Percentiles rank a stretch among this genome's conserved stretches.
Conservation (phyloP, 2,797 vertebrate species). For the Geotrypetes seraphini region DNA sequence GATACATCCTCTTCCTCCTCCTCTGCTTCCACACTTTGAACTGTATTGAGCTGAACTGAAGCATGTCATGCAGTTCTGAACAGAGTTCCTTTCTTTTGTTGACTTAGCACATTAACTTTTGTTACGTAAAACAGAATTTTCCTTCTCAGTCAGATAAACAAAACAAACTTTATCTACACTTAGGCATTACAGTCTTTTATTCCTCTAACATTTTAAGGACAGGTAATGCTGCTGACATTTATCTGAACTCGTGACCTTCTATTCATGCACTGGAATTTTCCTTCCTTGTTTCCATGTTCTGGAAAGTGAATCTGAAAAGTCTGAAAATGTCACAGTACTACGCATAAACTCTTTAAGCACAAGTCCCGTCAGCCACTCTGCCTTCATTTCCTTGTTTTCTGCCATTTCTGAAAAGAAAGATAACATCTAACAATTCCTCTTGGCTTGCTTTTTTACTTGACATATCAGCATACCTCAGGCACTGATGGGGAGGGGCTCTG, state of each 20-base stretch:
- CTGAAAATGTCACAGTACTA: background rate
- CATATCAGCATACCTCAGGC: constrained; percentile 15
- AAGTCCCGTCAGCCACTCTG: background rate
- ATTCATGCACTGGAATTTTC: constrained; percentile 19
- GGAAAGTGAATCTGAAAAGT: constrained; percentile 16
- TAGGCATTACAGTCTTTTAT: too few species aligned
- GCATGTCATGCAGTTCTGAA: too few species aligned
- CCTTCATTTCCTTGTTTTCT: constrained; percentile 1
- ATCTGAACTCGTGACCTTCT: constrained; percentile 13
- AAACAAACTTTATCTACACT: too few species aligned
- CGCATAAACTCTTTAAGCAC: constrained; percentile 8
- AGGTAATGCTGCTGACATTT: constrained; percentile 4
- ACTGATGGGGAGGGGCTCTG: constrained; percentile 2
- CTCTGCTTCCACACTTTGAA: too few species aligned
- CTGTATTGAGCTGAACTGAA: too few species aligned
- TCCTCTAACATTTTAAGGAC: constrained; percentile 1
- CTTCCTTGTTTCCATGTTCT: constrained; percentile 14
- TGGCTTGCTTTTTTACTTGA: too few species aligned
- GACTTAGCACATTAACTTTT: too few species aligned
- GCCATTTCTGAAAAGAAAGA: background rate
- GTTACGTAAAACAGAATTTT: too few species aligned
- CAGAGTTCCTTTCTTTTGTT: too few species aligned
- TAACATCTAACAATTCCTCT: background rate
- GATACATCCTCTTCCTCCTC: too few species aligned
- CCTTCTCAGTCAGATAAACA: too few species aligned